phyloP scores from a whole-genome alignment of 2,888 invertebrate species.

The Sinelater perroti region DNA sequence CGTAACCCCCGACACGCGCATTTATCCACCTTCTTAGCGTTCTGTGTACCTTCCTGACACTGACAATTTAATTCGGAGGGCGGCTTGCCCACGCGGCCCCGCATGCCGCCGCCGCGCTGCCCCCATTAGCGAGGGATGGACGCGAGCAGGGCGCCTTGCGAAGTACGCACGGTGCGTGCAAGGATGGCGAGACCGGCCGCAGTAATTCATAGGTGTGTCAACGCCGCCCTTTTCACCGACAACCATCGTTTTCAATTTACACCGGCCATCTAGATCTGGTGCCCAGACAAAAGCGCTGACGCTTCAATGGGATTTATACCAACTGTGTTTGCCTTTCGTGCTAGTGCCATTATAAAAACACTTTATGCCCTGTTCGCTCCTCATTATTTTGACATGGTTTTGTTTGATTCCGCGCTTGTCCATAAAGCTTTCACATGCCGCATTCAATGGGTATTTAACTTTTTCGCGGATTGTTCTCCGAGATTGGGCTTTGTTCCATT shows the following conservation, averaged over 20 bases:
- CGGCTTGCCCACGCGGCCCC: slow-evolving; percentile 2
- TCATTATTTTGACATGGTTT: slow-evolving; percentile 47
- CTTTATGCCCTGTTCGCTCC: slow-evolving; percentile 43
- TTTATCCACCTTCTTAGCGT: slow-evolving; percentile 17
- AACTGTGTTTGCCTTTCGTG: slow-evolving; percentile 46
- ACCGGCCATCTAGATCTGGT: slow-evolving; percentile 45
- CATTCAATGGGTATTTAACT: background rate
- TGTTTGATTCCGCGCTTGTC: slow-evolving; percentile 25
- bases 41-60: slow-evolving; percentile 9
- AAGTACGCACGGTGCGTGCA: slow-evolving; percentile 32
- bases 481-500: background rate
- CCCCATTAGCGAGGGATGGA: background rate
- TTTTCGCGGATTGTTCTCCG: background rate
- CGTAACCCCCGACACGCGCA: slow-evolving; percentile 16
- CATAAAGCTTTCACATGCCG: slow-evolving; percentile 1
- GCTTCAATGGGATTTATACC: slow-evolving; percentile 49
- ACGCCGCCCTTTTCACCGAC: slow-evolving; percentile 50
- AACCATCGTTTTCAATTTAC: slow-evolving; percentile 51
- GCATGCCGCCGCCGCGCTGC: background rate
- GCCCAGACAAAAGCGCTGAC: slow-evolving; percentile 48
- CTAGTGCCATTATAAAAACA: slow-evolving; percentile 42
- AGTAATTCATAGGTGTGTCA: slow-evolving; percentile 45
- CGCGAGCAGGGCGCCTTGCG: slow-evolving; percentile 12
- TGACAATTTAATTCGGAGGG: slow-evolving; percentile 18
- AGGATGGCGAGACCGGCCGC: slow-evolving; percentile 32